These are phyloP conservation scores for Leptothorax acervorum DNA, from an alignment of 2,888 invertebrate species.

Conservation along the genomic window DNA sequence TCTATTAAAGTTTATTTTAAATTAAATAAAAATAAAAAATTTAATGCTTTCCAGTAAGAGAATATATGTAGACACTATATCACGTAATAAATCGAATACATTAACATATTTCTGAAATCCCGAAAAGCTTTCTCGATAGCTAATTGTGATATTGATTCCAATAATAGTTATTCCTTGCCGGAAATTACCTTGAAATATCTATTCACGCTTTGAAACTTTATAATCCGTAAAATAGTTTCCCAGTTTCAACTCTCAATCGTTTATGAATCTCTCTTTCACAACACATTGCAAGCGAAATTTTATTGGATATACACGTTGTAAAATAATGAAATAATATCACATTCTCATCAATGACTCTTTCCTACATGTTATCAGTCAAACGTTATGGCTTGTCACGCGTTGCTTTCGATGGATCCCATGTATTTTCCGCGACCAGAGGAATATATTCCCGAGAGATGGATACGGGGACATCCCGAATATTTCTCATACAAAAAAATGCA, in stretches of 20 bases:
- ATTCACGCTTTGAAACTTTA: background rate
- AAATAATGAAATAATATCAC: background rate
- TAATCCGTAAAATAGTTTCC: no score
- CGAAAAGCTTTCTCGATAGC: no score
- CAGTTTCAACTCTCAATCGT: background rate
- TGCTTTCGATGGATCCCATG: conserved; percentile 81
- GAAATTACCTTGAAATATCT: no score
- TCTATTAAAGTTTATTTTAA: background rate
- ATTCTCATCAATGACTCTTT: background rate
- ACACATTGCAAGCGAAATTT: background rate
- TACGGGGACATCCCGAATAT: conserved; percentile 86
- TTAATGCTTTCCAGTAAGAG: no score
- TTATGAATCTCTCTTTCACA: background rate
- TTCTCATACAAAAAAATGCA: conserved; percentile 86
- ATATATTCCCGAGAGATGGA: conserved; percentile 91
- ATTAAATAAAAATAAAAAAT: background rate
- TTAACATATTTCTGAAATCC: background rate
- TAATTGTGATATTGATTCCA: no score
- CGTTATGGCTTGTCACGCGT: conserved; percentile 77
- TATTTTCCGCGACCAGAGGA: conserved; percentile 87
- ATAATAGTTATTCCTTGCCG: no score
- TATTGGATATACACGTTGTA: background rate
- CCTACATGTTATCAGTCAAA: conserved; percentile 67
- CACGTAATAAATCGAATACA: no score
- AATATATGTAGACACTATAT: no score